These are phyloP conservation scores for Cichlasoma orientale DNA, from an alignment of 2,797 vertebrate species.

Conservation along the genomic window DNA sequence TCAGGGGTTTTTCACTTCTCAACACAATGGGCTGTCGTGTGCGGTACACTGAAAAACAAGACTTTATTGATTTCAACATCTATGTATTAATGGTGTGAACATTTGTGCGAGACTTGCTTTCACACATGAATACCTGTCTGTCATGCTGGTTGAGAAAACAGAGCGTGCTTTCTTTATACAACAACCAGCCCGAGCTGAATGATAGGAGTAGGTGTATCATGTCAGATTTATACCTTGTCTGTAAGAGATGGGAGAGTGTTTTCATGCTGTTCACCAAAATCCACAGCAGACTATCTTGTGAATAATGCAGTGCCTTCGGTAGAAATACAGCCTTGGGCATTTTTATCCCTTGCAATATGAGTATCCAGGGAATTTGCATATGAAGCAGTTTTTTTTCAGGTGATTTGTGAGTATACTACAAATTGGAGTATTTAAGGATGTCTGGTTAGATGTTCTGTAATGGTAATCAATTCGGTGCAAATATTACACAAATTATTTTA, in stretches of 20 bases:
- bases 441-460: background rate
- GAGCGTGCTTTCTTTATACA: constrained; percentile 13
- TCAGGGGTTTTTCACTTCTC: background rate
- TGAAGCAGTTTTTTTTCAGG: constrained; percentile 50
- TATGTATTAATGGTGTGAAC: constrained; percentile 7
- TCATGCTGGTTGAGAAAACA: constrained; percentile 13
- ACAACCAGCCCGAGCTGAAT: constrained; percentile 28
- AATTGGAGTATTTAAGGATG: constrained; percentile 13
- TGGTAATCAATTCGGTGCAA: constrained; percentile 2
- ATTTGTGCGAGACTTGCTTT: constrained; percentile 7
- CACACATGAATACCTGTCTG: constrained; percentile 8
- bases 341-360: constrained; percentile 44
- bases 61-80: constrained; percentile 19
- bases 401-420: constrained; percentile 38
- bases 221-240: constrained; percentile 65
- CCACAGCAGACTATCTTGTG: constrained; percentile 62
- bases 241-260: constrained; percentile 50
- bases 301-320: constrained; percentile 75
- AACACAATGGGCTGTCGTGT: background rate
- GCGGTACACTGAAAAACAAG: background rate
- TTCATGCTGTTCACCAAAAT: constrained; percentile 68
- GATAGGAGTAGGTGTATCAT: constrained; percentile 52
- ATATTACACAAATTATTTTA: background rate
- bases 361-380: constrained; percentile 61
- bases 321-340: constrained; percentile 71